phyloP scores from a whole-genome alignment of 2,888 invertebrate genomes.

The Meliscaeva auricollis region DNA sequence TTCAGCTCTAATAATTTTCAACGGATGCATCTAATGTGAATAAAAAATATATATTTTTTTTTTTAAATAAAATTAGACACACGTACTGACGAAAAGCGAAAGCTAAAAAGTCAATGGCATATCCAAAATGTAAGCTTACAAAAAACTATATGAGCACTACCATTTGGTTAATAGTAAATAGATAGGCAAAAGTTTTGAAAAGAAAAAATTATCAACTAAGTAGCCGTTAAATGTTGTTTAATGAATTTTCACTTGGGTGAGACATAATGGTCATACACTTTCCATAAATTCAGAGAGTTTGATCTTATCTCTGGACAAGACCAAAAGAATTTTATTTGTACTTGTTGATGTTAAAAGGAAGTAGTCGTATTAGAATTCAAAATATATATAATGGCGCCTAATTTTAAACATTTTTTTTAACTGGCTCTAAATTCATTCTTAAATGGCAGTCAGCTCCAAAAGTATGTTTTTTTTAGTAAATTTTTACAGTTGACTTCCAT shows the following conservation, averaged over 20 bases:
- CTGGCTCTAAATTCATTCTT: not conserved
- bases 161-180: conserved; percentile 22
- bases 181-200: conserved; percentile 26
- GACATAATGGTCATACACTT: conserved; percentile 37
- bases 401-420: not conserved
- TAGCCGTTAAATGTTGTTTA: conserved; percentile 16
- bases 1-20: conserved; percentile 43
- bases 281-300: conserved; percentile 22
- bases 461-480: not conserved
- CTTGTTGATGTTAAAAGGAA: not conserved
- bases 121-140: conserved; percentile 64
- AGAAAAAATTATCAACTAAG: conserved; percentile 10
- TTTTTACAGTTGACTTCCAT: not conserved
- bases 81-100: conserved; percentile 74
- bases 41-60: conserved; percentile 35
- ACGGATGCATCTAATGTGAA: conserved; percentile 50
- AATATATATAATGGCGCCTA: not conserved
- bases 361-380: not conserved
- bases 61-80: conserved; percentile 36
- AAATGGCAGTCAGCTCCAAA: not conserved
- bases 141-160: conserved; percentile 4
- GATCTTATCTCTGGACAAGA: not conserved
- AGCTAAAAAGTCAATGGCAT: conserved; percentile 73
- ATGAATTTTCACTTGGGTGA: conserved; percentile 60
- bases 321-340: not conserved